phyloP scores from a whole-genome alignment of 2,888 invertebrate genomes.

The Leptinotarsa tumamoca region DNA sequence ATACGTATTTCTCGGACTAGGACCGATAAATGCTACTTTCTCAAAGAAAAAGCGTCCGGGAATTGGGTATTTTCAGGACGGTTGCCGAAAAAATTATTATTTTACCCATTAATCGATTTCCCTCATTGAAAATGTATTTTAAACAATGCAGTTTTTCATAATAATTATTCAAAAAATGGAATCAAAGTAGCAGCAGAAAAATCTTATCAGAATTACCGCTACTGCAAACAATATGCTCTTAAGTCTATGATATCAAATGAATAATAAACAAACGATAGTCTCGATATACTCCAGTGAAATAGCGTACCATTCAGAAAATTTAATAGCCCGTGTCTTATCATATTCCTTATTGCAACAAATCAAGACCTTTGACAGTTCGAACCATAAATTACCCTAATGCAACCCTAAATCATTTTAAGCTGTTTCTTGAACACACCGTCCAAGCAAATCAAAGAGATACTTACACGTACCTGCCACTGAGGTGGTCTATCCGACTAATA shows the following conservation, averaged over 20 bases:
- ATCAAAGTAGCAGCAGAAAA: neutral
- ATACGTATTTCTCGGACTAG: too few species aligned
- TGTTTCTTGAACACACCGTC: slow-evolving; percentile 29
- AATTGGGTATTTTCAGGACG: too few species aligned
- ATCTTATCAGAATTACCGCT: neutral
- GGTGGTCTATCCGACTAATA: slow-evolving; percentile 39
- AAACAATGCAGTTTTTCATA: neutral
- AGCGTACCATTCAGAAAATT: slow-evolving; percentile 22
- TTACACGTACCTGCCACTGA: slow-evolving; percentile 33
- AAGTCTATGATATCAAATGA: slow-evolving; percentile 17
- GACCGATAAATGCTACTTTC: too few species aligned
- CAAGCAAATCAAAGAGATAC: slow-evolving; percentile 39
- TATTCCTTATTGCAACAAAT: slow-evolving; percentile 29
- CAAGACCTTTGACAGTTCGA: slow-evolving; percentile 32
- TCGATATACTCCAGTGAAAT: slow-evolving; percentile 3
- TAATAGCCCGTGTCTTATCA: slow-evolving; percentile 31
- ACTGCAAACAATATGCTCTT: neutral
- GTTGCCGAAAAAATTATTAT: too few species aligned
- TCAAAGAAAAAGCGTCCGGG: too few species aligned
- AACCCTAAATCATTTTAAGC: slow-evolving; percentile 44
- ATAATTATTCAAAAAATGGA: neutral
- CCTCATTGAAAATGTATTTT: too few species aligned
- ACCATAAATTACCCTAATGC: slow-evolving; percentile 38
- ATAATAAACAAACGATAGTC: slow-evolving; percentile 17
- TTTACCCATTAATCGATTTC: too few species aligned